These are phyloP conservation scores for Drosophila nigromelanica DNA, from an alignment of 1,140 invertebrate species.

Conservation along the genomic window DNA sequence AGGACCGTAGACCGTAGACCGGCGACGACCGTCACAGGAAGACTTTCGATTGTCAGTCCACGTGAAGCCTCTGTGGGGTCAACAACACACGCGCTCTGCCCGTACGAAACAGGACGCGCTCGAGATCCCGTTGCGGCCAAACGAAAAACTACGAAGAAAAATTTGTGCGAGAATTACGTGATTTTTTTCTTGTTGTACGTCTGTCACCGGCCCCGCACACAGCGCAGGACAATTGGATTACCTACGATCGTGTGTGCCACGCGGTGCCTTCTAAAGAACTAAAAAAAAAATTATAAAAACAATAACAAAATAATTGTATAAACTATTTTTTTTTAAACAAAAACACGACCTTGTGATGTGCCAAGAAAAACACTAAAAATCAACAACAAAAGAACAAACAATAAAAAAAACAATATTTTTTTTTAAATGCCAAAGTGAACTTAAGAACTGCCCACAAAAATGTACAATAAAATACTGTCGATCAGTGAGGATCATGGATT, in stretches of 20 bases:
- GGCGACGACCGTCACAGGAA: conserved; percentile 76
- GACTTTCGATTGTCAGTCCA: conserved; percentile 80
- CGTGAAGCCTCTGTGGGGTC: conserved; percentile 83
- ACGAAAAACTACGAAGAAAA: conserved; percentile 28
- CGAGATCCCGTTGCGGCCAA: conserved; percentile 42
- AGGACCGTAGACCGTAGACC: conserved; percentile 41
- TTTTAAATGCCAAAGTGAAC: conserved; percentile 42
- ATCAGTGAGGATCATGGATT: conserved; percentile 84
- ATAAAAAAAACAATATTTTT: conserved; percentile 35
- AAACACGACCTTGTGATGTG: conserved; percentile 37
- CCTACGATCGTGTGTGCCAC: conserved; percentile 72
- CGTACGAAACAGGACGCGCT: conserved; percentile 43
- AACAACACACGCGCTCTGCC: conserved; percentile 80
- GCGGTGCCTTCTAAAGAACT: conserved; percentile 45
- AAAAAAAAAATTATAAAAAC: not conserved
- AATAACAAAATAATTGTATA: not conserved
- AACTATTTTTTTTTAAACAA: conserved; percentile 38
- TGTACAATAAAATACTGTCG: conserved; percentile 83
- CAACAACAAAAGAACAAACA: not conserved
- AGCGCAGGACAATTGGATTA: conserved; percentile 77
- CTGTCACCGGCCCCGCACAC: conserved; percentile 26
- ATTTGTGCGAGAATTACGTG: conserved; percentile 1
- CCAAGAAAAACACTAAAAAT: conserved; percentile 15
- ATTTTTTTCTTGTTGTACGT: not conserved
- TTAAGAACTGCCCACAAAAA: conserved; percentile 28